phyloP scores from a whole-genome alignment of 2,113 vertebrate species.

The Megaptera novaeangliae region DNA sequence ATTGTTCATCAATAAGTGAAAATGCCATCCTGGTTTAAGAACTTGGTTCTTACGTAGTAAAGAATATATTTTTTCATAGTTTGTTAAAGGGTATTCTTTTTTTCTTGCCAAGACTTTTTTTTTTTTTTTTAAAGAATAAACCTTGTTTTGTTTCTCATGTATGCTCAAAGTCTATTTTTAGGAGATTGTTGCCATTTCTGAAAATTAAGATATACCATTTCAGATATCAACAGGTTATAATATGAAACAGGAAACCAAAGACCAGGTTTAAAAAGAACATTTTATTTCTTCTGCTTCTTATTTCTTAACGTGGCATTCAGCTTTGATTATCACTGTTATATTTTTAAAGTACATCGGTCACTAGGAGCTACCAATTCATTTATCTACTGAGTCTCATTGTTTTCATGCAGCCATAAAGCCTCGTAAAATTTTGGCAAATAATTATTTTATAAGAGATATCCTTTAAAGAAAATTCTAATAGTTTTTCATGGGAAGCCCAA shows the following conservation, averaged over 20 bases:
- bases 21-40: not conserved
- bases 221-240: not conserved
- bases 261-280: not conserved
- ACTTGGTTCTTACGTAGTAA: not conserved
- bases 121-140: not conserved
- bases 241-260: not conserved
- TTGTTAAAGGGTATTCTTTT: not conserved
- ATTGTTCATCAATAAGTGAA: not conserved
- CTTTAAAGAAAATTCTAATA: not conserved
- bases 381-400: not conserved
- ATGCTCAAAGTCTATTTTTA: not conserved
- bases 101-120: not conserved
- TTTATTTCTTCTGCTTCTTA: not conserved
- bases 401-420: not conserved
- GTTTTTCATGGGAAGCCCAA: not conserved
- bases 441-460: not conserved
- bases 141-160: not conserved
- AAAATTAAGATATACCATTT: not conserved
- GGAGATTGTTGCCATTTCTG: not conserved
- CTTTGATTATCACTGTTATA: not conserved
- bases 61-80: not conserved
- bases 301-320: not conserved
- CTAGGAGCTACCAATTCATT: not conserved
- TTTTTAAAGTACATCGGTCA: not conserved
- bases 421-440: not conserved